These are phyloP conservation scores for Paramormyrops kingsleyae DNA, from an alignment of 2,113 vertebrate species.

Conservation along the genomic window DNA sequence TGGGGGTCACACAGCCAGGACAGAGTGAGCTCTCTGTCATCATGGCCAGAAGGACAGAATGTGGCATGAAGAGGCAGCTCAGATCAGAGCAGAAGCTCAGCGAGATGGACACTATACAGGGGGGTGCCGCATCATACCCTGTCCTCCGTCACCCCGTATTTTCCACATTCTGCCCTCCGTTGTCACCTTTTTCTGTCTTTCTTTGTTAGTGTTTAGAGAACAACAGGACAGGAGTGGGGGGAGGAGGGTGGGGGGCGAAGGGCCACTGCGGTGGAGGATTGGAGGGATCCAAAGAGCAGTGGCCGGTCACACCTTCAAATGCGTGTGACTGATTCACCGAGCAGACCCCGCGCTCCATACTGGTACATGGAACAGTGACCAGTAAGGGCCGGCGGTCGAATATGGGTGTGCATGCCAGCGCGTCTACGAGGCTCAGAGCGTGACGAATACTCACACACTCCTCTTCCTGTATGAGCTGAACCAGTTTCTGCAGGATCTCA, in stretches of 20 bases:
- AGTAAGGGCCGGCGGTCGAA: neutral
- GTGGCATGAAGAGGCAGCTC: neutral
- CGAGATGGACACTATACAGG: neutral
- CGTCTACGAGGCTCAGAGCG: neutral
- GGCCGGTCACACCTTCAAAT: conserved; percentile 16
- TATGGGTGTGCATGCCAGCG: conserved; percentile 6
- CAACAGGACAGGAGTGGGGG: neutral
- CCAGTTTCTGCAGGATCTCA: conserved; percentile 76
- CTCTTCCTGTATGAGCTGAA: conserved; percentile 78
- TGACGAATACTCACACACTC: conserved; percentile 70
- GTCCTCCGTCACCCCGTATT: neutral
- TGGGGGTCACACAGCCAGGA: neutral
- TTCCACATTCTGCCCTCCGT: neutral
- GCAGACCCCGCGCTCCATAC: conserved; percentile 13
- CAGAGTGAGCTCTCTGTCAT: neutral
- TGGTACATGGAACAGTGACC: neutral
- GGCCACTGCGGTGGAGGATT: neutral
- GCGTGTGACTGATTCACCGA: conserved; percentile 28
- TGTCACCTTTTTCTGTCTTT: neutral
- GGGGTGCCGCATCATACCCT: neutral
- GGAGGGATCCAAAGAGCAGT: neutral
- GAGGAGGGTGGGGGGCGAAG: neutral
- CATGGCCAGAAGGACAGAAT: neutral
- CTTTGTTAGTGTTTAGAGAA: neutral
- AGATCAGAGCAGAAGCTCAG: neutral